Evolutionary conservation across 2,888 invertebrate species (phyloP), one percentile per base, ranked within the genome.

Genomic region (Gymnocheta viridis): DNA sequence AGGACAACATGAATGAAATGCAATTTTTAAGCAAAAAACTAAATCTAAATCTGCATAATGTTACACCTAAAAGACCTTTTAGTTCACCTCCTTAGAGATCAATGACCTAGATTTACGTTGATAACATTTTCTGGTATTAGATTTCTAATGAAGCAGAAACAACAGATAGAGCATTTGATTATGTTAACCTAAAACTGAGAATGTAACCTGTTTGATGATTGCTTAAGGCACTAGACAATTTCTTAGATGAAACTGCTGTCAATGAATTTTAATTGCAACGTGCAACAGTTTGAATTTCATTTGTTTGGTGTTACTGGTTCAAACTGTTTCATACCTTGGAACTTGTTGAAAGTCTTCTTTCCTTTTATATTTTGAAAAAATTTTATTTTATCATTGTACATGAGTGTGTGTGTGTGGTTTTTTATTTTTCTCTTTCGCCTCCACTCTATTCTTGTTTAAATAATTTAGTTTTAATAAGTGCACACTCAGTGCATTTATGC

Each of bases 401-500:
- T 24, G 6, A 0, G 22, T 62, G 12, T 22, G 14, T 10, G n/a
- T 3, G 29, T 19, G 14, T 29, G 12, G 14, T 24, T 27, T 9
- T 4, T 54, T 74, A 9, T 49, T 2, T 6, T 17, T 19, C 4
- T 14, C 4, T 14, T 32, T 51, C 4, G 10, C 5, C 3, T 27
- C 22, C 24, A 41, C n/a, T 19, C 32, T 47, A 17, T 38, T 64
- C 41, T 19, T 64, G 22, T 41, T 51, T 73, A 19, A 76, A 66
- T 66, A 56, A 66, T 66, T 77, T 58, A 67, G 58, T 58, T 32
- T 17, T 58, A 24, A 38, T 69, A 77, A 77, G 27, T 49, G 58
- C 47, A 49, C 19, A 47, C 5, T 51, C 51, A 69, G 51, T 22
- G 60, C 29, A 22, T 41, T 64, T 66, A n/a, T 29, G 58, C 56